phyloP scores from a whole-genome alignment of 2,797 vertebrate species.

The Rhadinocentrus ornatus region DNA sequence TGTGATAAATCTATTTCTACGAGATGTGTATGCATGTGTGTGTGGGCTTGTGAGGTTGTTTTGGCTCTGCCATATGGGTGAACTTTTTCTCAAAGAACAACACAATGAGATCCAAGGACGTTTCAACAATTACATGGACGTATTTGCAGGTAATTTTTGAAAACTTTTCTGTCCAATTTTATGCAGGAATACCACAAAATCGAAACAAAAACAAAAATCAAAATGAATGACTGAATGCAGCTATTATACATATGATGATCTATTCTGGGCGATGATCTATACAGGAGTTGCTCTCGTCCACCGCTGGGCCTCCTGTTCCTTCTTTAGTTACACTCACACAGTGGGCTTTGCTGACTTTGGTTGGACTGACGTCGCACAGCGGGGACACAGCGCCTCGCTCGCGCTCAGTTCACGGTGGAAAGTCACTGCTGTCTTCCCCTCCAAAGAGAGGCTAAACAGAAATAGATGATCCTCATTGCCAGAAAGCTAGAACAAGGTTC shows the following conservation, averaged over 20 bases:
- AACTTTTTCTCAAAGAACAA: conserved; percentile 41
- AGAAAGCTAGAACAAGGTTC: conserved; percentile 27
- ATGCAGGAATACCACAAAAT: conserved; percentile 25
- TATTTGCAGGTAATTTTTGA: conserved; percentile 49
- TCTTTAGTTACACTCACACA: conserved; percentile 60
- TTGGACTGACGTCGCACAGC: conserved; percentile 49
- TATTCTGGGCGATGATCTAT: conserved; percentile 49
- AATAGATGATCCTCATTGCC: conserved; percentile 43
- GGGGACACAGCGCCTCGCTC: conserved; percentile 29
- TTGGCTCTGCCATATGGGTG: conserved; percentile 45
- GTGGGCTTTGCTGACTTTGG: conserved; percentile 66
- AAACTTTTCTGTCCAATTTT: conserved; percentile 36
- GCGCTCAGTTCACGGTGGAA: conserved; percentile 61
- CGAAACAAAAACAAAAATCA: conserved; percentile 26
- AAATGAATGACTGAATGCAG: conserved; percentile 56
- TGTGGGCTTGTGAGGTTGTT: conserved; percentile 25
- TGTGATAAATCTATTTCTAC: conserved; percentile 28
- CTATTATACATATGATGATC: conserved; percentile 55
- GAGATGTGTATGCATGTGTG: conserved; percentile 15
- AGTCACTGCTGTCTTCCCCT: conserved; percentile 60
- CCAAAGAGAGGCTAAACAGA: conserved; percentile 32
- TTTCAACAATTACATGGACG: conserved; percentile 37
- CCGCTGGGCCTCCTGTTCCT: conserved; percentile 36
- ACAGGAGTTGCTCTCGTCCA: conserved; percentile 50
- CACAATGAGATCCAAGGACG: conserved; percentile 33